These are phyloP conservation scores for Abscondita cerata DNA, from an alignment of 2,888 invertebrate genomes.

Conservation along the genomic window DNA sequence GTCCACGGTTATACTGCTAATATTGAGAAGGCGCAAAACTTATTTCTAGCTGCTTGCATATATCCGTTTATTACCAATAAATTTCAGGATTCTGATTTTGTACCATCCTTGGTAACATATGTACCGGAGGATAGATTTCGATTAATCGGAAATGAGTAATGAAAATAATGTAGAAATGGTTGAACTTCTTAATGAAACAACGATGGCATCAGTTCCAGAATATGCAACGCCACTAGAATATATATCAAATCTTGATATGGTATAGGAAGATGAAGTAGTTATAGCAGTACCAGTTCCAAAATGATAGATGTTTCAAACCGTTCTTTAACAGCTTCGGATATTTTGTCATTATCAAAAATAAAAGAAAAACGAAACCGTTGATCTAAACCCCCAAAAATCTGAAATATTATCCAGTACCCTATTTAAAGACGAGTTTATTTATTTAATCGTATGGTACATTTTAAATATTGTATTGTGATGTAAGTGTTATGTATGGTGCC, in stretches of 20 bases:
- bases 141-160: too few relatives aligned
- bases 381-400: not conserved
- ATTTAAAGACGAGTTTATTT: too few relatives aligned
- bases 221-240: not conserved
- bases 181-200: too few relatives aligned
- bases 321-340: too few relatives aligned
- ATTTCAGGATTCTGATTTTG: slow-evolving; percentile 2
- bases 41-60: slow-evolving; percentile 19
- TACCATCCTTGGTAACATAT: slow-evolving; percentile 7
- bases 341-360: slow-evolving; percentile 1
- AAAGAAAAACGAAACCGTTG: not conserved
- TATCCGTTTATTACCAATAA: slow-evolving; percentile 12
- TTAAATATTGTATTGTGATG: too few relatives aligned
- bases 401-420: slow-evolving; percentile 5
- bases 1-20: too few relatives aligned
- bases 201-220: not conserved
- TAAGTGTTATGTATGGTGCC: too few relatives aligned
- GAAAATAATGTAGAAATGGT: too few relatives aligned
- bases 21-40: not conserved
- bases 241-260: not conserved
- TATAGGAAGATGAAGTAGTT: not conserved
- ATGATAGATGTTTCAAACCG: too few relatives aligned
- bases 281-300: not conserved
- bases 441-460: too few relatives aligned
- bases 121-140: too few relatives aligned